Evolutionary conservation across 2,797 vertebrate genomes (phyloP).

Genomic region (Leptoclinus maculatus): DNA sequence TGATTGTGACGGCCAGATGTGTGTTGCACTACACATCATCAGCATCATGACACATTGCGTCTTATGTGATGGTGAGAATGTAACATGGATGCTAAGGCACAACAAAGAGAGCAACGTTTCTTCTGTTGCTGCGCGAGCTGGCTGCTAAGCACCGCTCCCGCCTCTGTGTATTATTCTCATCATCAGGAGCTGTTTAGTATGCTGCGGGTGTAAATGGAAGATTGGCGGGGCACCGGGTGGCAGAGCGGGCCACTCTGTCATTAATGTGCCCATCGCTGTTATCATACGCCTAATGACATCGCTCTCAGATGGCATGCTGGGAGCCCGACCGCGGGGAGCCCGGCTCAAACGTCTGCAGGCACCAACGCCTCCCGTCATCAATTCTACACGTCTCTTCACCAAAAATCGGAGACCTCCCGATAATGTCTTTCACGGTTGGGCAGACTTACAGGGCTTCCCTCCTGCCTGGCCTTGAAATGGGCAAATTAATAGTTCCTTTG

Average conservation of each 20-base stretch:
- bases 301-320: slow-evolving; percentile 89
- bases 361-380: slow-evolving; percentile 89
- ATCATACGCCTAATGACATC: slow-evolving; percentile 92
- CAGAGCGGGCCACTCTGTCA: slow-evolving; percentile 85
- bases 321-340: slow-evolving; percentile 90
- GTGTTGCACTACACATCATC: background rate
- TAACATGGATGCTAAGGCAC: slow-evolving; percentile 13
- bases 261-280: slow-evolving; percentile 89
- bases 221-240: slow-evolving; percentile 83
- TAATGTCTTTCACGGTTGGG: slow-evolving; percentile 93
- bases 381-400: slow-evolving; percentile 84
- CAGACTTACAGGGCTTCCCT: slow-evolving; percentile 89
- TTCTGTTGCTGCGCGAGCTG: slow-evolving; percentile 21
- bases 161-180: slow-evolving; percentile 39
- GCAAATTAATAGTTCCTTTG: slow-evolving; percentile 94
- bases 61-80: background rate
- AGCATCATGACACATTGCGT: background rate
- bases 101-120: slow-evolving; percentile 22
- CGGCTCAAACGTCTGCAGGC: slow-evolving; percentile 88
- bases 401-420: slow-evolving; percentile 84
- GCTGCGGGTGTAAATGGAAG: slow-evolving; percentile 85
- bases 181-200: slow-evolving; percentile 86
- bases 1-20: too few relatives aligned
- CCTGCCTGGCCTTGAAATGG: slow-evolving; percentile 91
- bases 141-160: slow-evolving; percentile 58